A percentile compares a stretch with the other conserved stretches of the same genome.
Evolutionary conservation across 2,888 invertebrate genomes (phyloP).

Genomic region (Muschampia plurimacula): DNA sequence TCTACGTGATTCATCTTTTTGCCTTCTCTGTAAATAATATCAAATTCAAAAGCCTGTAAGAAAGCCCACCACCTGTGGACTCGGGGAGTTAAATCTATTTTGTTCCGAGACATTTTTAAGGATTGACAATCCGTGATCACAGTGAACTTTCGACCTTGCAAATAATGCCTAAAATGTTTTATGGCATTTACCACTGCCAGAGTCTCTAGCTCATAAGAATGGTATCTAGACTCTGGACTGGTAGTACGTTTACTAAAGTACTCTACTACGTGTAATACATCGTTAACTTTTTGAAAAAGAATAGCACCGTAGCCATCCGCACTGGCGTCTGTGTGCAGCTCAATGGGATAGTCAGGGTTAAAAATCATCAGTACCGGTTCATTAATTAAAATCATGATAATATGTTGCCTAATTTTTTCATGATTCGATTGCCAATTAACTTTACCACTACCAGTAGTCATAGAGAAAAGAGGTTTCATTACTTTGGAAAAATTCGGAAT

Average conservation of each 20-base stretch:
- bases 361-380: slow-evolving; percentile 45
- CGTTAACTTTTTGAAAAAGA: slow-evolving; percentile 25
- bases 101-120: not conserved
- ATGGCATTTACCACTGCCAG: slow-evolving; percentile 46
- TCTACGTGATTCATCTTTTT: slow-evolving; percentile 26
- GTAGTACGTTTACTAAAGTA: slow-evolving; percentile 42
- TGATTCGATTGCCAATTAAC: slow-evolving; percentile 14
- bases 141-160: slow-evolving; percentile 44
- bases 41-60: not conserved
- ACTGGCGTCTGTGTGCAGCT: slow-evolving; percentile 48
- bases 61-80: slow-evolving; percentile 11
- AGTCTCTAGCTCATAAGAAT: slow-evolving; percentile 42
- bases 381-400: slow-evolving; percentile 37
- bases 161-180: slow-evolving; percentile 50
- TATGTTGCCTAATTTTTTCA: slow-evolving; percentile 34
- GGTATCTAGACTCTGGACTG: slow-evolving; percentile 41
- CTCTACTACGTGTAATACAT: slow-evolving; percentile 32
- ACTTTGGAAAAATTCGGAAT: slow-evolving; percentile 17
- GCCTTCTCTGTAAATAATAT: not conserved
- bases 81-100: slow-evolving; percentile 3
- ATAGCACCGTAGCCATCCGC: slow-evolving; percentile 44
- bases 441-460: slow-evolving; percentile 20
- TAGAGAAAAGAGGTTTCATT: slow-evolving; percentile 16
- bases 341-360: slow-evolving; percentile 21
- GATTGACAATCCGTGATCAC: slow-evolving; percentile 21